phyloP scores from a whole-genome alignment of 2,797 vertebrate species.

The Microtus agrestis region DNA sequence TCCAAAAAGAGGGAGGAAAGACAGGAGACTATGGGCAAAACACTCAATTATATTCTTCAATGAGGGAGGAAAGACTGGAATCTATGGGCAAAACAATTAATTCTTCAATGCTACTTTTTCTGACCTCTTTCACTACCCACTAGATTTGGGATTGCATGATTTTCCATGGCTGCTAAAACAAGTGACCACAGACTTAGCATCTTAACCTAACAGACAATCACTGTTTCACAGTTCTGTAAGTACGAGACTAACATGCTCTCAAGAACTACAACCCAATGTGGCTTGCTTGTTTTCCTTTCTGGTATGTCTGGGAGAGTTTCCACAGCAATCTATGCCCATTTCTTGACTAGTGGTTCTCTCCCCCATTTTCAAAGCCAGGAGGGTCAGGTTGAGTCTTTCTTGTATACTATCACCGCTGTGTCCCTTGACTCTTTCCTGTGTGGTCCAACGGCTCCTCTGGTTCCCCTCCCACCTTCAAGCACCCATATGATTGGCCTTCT shows the following conservation, averaged over 20 bases:
- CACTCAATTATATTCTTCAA: too few species aligned
- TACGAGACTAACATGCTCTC: neutral
- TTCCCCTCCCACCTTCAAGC: neutral
- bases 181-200: neutral
- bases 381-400: neutral
- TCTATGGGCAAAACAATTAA: too few species aligned
- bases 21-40: too few species aligned
- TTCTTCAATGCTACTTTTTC: neutral
- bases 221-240: neutral
- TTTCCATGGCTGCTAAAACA: neutral
- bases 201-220: neutral
- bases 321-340: neutral
- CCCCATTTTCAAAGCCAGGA: neutral
- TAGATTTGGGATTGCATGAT: neutral
- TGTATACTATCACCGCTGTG: rapidly evolving
- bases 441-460: neutral
- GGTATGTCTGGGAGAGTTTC: neutral
- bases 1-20: too few species aligned
- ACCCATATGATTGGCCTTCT: neutral
- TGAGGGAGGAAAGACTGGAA: too few species aligned
- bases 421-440: neutral
- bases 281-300: neutral
- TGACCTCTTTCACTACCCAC: neutral
- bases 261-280: neutral
- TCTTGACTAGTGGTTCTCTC: neutral